phyloP scores from a whole-genome alignment of 2,888 invertebrate genomes.

The Apomyelois bistriatella region DNA sequence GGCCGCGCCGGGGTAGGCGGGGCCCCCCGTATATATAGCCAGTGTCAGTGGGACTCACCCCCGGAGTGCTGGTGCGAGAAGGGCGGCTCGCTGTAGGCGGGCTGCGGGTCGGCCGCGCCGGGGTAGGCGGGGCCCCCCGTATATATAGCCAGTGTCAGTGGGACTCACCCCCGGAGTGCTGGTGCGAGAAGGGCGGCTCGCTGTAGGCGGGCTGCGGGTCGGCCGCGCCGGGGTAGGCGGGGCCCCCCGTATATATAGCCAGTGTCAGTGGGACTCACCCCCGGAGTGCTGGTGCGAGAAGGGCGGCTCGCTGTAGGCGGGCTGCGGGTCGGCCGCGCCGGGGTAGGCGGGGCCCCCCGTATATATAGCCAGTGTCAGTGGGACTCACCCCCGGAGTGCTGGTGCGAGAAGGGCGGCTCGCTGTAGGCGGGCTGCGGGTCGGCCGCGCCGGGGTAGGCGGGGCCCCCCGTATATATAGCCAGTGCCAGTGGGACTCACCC shows the following conservation, averaged over 20 bases:
- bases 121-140: too few species aligned
- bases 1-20: too few species aligned
- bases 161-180: constrained; percentile 56
- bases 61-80: constrained; percentile 83
- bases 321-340: constrained; percentile 67
- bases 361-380: too few species aligned
- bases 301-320: constrained; percentile 94
- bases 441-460: constrained; percentile 91
- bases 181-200: constrained; percentile 91
- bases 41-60: constrained; percentile 19
- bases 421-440: constrained; percentile 91
- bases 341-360: too few species aligned
- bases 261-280: constrained; percentile 19
- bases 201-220: constrained; percentile 91
- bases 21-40: too few species aligned
- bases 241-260: too few species aligned
- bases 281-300: constrained; percentile 83
- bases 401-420: constrained; percentile 91
- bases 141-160: too few species aligned
- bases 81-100: constrained; percentile 94
- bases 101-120: too few species aligned
- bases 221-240: too few species aligned
- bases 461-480: constrained; percentile 49
- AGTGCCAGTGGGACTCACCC: too few species aligned
- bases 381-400: constrained; percentile 49